These are phyloP conservation scores for Megalurothrips usitatus DNA, from an alignment of 2,888 invertebrate genomes.

Conservation along the genomic window DNA sequence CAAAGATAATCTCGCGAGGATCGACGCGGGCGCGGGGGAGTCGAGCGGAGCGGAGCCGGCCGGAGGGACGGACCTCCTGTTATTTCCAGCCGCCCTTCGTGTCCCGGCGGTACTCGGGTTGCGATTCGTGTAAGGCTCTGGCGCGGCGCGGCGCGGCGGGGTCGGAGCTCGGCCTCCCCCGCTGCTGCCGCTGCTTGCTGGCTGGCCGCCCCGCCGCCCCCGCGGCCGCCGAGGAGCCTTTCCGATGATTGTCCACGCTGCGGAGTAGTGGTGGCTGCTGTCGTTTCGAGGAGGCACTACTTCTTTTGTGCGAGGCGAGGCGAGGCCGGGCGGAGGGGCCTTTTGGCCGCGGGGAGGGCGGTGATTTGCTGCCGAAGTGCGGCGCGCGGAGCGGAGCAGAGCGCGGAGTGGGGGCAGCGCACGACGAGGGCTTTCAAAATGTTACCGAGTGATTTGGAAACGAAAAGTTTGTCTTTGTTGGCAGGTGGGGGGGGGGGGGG, in stretches of 20 bases:
- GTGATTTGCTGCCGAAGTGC: background rate
- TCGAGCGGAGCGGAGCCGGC: no score
- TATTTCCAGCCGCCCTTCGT: no score
- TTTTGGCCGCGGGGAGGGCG: background rate
- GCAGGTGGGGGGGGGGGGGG: background rate
- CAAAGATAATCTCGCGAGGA: constrained; percentile 3
- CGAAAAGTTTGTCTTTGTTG: constrained; percentile 22
- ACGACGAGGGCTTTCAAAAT: background rate
- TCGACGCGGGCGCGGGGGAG: no score
- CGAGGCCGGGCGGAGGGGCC: no score
- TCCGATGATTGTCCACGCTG: no score
- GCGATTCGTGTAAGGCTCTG: no score
- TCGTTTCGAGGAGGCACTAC: no score
- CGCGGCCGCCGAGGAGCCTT: background rate
- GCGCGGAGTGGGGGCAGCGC: background rate
- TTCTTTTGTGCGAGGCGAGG: no score
- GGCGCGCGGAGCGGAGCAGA: background rate
- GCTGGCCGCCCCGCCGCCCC: background rate
- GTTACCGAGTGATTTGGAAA: constrained; percentile 20
- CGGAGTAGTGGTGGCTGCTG: no score
- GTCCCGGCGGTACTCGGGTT: no score
- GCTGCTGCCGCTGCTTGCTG: background rate
- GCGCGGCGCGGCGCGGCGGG: no score
- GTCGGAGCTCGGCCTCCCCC: background rate
- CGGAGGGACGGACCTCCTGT: no score